Percentiles rank a stretch among this genome's conserved stretches.
Evolutionary conservation across 2,888 invertebrate species (phyloP).

Genomic region (Norana najaformis): DNA sequence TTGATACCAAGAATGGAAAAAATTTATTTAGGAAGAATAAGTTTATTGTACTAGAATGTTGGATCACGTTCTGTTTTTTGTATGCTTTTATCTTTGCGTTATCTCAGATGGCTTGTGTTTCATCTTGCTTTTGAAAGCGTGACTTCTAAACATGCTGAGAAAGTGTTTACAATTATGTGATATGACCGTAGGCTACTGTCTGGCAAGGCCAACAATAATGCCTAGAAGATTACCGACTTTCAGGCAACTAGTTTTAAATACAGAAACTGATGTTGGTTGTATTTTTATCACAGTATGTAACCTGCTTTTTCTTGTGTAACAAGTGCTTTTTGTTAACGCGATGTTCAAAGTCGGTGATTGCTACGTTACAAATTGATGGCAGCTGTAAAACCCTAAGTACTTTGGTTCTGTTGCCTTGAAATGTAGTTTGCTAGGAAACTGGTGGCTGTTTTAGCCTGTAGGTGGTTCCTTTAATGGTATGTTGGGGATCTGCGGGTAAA

Average conservation of each 20-base stretch:
- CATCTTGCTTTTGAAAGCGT: neutral
- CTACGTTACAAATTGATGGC: neutral
- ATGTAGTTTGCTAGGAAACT: neutral
- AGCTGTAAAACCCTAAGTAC: neutral
- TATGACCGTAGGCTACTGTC: constrained; percentile 6
- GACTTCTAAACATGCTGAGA: neutral
- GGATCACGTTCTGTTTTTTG: neutral
- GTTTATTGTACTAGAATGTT: neutral
- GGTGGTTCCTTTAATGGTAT: neutral
- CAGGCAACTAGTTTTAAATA: neutral
- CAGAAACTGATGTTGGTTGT: constrained; percentile 22
- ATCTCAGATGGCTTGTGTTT: neutral
- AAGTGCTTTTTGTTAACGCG: neutral
- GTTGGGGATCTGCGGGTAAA: neutral
- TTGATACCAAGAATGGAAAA: neutral
- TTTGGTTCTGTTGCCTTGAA: neutral
- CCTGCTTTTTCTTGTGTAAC: constrained; percentile 2
- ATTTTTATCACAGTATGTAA: neutral
- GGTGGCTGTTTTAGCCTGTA: neutral
- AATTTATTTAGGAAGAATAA: neutral
- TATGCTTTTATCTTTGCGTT: constrained; percentile 6
- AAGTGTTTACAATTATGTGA: constrained; percentile 13
- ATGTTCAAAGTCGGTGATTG: neutral
- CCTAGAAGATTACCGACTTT: neutral
- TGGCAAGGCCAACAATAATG: neutral